Base-by-base conservation (phyloP, 2,113 vertebrate species). In the Spheniscus mendiculus region DNA sequence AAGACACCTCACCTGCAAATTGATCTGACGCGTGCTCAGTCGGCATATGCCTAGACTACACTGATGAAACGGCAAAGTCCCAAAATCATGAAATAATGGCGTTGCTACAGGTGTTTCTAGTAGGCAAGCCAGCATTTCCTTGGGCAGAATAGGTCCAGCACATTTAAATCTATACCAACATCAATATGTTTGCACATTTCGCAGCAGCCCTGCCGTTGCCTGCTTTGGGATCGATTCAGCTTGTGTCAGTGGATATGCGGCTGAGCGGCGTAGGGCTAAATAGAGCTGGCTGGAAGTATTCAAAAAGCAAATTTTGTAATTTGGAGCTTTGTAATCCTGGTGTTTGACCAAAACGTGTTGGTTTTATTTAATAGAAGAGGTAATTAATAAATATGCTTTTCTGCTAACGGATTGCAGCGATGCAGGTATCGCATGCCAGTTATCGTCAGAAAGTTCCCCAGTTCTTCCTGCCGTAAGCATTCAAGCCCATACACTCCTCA, bases 11-110 rank as follows among this genome's bases (percentile, higher is more conserved):
- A 47, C 67, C 59, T 47, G 45, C 9, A 21, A 53, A 82, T 58
- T 2, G 0, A 18, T 62, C 15, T 22, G 36, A 30, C 2, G 4
- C 0, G 0, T 55, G 22, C 63, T 87, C 6, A 4, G 21, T 47
- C 0, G 0, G 26, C 4, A 1, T 44, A 14, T 0, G 0, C 42
- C 14, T 20, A 3, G 21, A 8, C 27, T 44, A 1, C 1, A 3
- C 42, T 53, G 29, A 29, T 44, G 16, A 70, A 76, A 42, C 1
- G 3, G 22, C 50, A 7, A 36, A 49, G n/a, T 66, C 29, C 69
- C 25, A 8, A 53, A 66, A 63, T 74, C 2, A 7, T 25, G 47
- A 55, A 71, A 32, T 67, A 78, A 62, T 23, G 50, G 5, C 26
- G 15, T 21, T 5, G 5, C 44, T 87, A 13, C 25, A 65, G n/a